phyloP scores from a whole-genome alignment of 30 jellyfish, hydroid and myxozoan species.

The Cassiopea andromeda region DNA sequence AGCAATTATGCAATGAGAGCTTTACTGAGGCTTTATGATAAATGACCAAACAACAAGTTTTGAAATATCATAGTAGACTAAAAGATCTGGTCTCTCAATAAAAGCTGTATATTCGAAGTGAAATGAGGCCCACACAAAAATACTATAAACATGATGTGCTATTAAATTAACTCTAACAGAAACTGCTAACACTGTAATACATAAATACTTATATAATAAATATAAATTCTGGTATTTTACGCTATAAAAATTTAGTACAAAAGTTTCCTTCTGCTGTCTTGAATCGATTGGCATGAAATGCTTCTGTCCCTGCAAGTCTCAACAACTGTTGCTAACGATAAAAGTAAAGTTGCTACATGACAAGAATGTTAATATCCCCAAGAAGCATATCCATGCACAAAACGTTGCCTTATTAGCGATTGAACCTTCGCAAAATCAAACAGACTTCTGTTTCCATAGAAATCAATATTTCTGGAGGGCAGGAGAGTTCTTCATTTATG shows the following conservation, averaged over 20 bases:
- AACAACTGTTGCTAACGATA: background rate
- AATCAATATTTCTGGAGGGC: background rate
- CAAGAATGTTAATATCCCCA: too few relatives aligned
- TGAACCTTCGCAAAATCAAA: background rate
- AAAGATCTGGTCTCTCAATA: background rate
- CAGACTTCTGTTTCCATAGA: background rate
- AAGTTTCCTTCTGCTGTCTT: background rate
- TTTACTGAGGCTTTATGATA: background rate
- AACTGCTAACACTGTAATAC: background rate
- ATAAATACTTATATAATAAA: constrained; percentile 52
- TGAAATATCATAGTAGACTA: too few relatives aligned
- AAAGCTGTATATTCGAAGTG: too few relatives aligned
- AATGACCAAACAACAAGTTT: background rate
- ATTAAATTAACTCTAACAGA: background rate
- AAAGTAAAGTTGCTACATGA: too few relatives aligned
- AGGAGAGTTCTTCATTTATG: too few relatives aligned
- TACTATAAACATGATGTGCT: background rate
- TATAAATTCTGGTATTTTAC: constrained; percentile 29
- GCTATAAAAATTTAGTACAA: constrained; percentile 12
- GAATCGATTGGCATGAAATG: background rate
- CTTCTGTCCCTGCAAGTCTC: background rate
- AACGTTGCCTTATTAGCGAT: background rate
- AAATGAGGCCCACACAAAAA: background rate
- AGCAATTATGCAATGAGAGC: background rate
- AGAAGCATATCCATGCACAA: background rate